Conservation (phyloP, 2,113 vertebrate species). For the Oryctolagus cuniculus region DNA sequence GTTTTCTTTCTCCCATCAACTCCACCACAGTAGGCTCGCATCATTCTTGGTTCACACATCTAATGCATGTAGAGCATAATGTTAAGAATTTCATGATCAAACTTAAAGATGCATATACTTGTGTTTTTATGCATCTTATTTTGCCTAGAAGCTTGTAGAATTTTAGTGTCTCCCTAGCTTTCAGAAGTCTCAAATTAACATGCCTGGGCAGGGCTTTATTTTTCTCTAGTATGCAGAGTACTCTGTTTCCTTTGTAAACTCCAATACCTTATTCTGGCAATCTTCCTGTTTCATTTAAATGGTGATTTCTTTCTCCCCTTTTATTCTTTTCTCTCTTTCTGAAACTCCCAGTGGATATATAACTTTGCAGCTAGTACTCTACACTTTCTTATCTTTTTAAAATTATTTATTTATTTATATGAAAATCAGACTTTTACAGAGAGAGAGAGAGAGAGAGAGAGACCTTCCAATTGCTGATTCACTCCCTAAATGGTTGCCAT, state of each 20-base stretch:
- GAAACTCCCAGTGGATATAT: background rate
- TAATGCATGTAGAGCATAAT: background rate
- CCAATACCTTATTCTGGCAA: background rate
- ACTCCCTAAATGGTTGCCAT: no score
- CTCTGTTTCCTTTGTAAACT: background rate
- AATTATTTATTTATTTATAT: no score
- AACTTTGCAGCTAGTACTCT: background rate
- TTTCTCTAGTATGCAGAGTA: background rate
- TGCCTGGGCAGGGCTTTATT: no score
- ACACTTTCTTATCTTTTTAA: background rate
- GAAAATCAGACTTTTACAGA: no score
- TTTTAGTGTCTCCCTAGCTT: background rate
- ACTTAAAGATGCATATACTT: background rate
- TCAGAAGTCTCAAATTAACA: background rate
- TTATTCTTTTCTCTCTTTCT: background rate
- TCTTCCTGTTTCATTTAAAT: background rate
- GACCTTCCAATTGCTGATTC: no score
- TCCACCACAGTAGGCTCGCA: background rate
- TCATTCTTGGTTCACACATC: accelerated
- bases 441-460: no score
- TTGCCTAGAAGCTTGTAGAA: background rate
- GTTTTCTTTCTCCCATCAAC: background rate
- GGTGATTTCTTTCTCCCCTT: background rate
- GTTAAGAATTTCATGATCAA: background rate
- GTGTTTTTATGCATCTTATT: background rate